Conservation (phyloP, 2,113 vertebrate species). For the Poeciliopsis turrubarensis region DNA sequence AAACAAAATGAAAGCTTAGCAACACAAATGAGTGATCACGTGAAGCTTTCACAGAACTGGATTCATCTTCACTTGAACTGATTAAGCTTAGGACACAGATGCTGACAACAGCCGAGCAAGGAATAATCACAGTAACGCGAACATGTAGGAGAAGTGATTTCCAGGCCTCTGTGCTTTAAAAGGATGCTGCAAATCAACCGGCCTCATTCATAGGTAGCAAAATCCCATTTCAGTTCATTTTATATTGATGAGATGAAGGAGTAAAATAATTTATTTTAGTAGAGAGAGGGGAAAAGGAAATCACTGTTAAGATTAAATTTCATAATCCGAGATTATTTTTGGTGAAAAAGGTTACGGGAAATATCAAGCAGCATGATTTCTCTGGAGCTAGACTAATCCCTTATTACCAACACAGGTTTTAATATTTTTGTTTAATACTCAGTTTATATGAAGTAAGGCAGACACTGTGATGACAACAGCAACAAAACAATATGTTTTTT, state of each 20-base stretch:
- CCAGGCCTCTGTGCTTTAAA: conserved; percentile 19
- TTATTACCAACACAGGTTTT: conserved; percentile 50
- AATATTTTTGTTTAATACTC: conserved; percentile 43
- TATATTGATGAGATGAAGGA: conserved; percentile 47
- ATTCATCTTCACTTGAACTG: conserved; percentile 50
- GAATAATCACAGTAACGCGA: conserved; percentile 35
- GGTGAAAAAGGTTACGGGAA: conserved; percentile 47
- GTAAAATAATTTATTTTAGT: conserved; percentile 51
- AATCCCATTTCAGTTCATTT: conserved; percentile 51
- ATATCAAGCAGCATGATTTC: conserved; percentile 29
- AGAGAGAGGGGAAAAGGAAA: conserved; percentile 42
- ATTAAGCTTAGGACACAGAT: conserved; percentile 29
- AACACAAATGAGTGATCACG: conserved; percentile 28
- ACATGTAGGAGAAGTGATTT: conserved; percentile 13
- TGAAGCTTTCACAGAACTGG: conserved; percentile 32
- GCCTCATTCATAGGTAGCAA: conserved; percentile 36
- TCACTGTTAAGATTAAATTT: conserved; percentile 66
- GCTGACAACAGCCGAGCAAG: conserved; percentile 40
- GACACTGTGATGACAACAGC: conserved; percentile 8
- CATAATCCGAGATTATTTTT: conserved; percentile 66
- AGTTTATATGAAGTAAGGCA: conserved; percentile 22
- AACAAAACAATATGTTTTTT: neutral
- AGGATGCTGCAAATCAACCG: conserved; percentile 30
- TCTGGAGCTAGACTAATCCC: conserved; percentile 54
- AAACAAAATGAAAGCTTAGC: conserved; percentile 10